Percentiles rank a stretch among this genome's conserved stretches.
These are phyloP conservation scores for Sinella curviseta DNA, from an alignment of 1,140 invertebrate genomes.

Conservation along the genomic window DNA sequence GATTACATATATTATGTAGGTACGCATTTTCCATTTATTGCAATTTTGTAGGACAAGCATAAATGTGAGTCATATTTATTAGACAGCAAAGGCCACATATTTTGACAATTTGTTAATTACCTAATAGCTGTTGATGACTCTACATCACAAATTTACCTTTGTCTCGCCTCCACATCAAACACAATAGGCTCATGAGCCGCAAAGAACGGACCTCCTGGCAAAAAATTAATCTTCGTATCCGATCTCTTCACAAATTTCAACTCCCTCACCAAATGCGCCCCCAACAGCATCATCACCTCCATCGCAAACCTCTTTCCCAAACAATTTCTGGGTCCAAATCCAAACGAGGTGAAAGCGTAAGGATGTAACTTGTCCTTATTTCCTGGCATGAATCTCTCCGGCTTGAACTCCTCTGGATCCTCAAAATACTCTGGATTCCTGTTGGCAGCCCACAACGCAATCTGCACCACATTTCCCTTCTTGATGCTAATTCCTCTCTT, in stretches of 20 bases:
- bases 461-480: conserved; percentile 56
- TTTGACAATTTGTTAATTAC: too few species aligned
- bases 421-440: conserved; percentile 58
- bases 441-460: conserved; percentile 59
- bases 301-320: not conserved
- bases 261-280: not conserved
- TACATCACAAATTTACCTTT: not conserved
- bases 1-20: too few species aligned
- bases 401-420: conserved; percentile 61
- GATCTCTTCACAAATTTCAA: not conserved
- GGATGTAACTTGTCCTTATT: conserved; percentile 56
- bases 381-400: conserved; percentile 60
- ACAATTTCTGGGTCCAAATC: conserved; percentile 55
- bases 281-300: not conserved
- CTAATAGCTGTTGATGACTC: too few species aligned
- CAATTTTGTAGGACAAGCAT: too few species aligned
- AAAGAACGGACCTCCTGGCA: conserved; percentile 1
- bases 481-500: conserved; percentile 46
- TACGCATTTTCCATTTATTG: too few species aligned
- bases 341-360: conserved; percentile 60
- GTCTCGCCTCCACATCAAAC: not conserved
- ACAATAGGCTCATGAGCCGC: not conserved
- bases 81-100: too few species aligned
- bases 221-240: not conserved
- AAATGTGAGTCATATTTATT: too few species aligned